Conservation (phyloP, 2,113 vertebrate species). For the Scytalopus superciliaris region DNA sequence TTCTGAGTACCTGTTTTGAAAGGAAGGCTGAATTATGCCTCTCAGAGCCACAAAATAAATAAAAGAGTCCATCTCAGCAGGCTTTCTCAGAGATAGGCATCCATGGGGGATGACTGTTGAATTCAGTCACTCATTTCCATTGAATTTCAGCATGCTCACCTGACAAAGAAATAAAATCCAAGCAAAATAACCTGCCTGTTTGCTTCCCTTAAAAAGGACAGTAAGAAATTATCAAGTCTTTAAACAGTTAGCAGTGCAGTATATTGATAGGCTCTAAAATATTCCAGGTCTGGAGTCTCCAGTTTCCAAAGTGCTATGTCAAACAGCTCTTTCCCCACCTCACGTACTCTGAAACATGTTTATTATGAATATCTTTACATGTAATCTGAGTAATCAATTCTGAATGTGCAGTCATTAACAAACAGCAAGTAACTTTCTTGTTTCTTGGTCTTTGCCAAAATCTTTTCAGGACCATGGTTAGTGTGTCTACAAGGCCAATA, state of each 20-base stretch:
- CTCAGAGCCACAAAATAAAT: neutral
- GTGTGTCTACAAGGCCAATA: constrained; percentile 41
- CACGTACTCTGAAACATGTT: neutral
- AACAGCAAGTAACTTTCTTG: constrained; percentile 7
- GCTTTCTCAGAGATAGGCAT: neutral
- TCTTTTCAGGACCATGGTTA: constrained; percentile 58
- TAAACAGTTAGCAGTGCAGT: neutral
- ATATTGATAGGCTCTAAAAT: neutral
- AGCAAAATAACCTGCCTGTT: constrained; percentile 13
- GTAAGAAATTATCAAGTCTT: neutral
- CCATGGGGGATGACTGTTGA: neutral
- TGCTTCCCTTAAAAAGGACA: neutral
- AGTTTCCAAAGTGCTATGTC: neutral
- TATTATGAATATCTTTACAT: neutral
- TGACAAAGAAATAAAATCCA: constrained; percentile 56
- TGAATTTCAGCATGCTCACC: neutral
- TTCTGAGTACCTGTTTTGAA: neutral
- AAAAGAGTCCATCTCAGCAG: neutral
- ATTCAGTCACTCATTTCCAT: neutral
- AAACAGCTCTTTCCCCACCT: constrained; percentile 53
- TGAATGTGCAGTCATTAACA: neutral
- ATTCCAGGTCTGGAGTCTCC: neutral
- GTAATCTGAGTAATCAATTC: neutral
- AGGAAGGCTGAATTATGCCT: neutral
- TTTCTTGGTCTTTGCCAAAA: constrained; percentile 59